Percentiles rank a stretch among this genome's conserved stretches.
Evolutionary conservation across 2,113 vertebrate species (phyloP).

Genomic region (Agapornis roseicollis): DNA sequence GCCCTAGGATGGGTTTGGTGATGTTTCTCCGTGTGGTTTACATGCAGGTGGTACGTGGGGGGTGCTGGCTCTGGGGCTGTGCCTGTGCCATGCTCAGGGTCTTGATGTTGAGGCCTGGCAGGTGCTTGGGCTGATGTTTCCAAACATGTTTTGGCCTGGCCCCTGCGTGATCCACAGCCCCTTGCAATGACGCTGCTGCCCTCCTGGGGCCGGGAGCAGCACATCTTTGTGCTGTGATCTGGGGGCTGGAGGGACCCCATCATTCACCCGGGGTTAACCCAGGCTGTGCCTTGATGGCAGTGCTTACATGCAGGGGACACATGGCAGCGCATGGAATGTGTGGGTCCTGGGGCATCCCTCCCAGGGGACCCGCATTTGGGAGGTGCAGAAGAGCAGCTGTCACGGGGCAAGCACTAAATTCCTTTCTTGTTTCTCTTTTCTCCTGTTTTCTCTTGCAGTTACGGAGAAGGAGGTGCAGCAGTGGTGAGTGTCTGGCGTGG

Average conservation of each 20-base stretch:
- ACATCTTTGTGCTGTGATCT: background rate
- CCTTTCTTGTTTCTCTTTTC: background rate
- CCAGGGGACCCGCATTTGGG: background rate
- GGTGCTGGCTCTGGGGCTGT: background rate
- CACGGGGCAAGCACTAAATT: background rate
- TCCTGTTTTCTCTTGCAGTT: constrained; percentile 82
- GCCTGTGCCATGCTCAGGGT: background rate
- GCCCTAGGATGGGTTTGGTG: background rate
- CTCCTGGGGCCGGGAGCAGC: background rate
- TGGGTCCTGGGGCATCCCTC: background rate
- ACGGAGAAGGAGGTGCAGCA: constrained; percentile 96
- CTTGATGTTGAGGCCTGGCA: background rate
- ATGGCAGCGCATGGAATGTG: fast-evolving
- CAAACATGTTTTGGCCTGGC: background rate
- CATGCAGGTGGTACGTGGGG: background rate
- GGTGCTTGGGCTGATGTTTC: background rate
- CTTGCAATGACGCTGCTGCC: background rate
- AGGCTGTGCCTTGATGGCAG: background rate
- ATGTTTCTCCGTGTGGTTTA: background rate
- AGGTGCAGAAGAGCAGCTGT: background rate
- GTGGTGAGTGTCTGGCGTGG: constrained; percentile 81
- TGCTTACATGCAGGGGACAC: background rate
- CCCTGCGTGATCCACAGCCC: fast-evolving
- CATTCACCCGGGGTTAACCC: background rate
- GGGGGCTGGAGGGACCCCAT: fast-evolving